Percentiles rank a stretch among this genome's conserved stretches.
Evolutionary conservation across 2,797 vertebrate species (phyloP).

Genomic region (Sebastiscus tertius): DNA sequence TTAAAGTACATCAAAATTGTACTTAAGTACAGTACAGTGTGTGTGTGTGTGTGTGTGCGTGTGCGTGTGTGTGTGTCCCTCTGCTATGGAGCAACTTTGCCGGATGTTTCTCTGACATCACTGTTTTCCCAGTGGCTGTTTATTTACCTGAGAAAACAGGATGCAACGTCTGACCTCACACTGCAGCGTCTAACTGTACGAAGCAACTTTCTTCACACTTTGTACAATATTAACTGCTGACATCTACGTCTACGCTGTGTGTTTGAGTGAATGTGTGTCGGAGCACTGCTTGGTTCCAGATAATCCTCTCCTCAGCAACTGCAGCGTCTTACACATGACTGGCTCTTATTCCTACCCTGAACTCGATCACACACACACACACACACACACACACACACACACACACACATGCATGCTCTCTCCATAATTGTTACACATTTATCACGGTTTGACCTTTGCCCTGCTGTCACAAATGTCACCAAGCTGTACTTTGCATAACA

Average conservation of each 20-base stretch:
- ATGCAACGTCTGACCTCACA: slow-evolving; percentile 34
- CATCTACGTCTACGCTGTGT: background rate
- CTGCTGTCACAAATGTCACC: slow-evolving; percentile 39
- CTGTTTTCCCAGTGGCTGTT: slow-evolving; percentile 70
- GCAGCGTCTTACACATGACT: slow-evolving; percentile 69
- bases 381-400: background rate
- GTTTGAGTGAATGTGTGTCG: slow-evolving; percentile 4
- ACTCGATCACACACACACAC: slow-evolving; percentile 12
- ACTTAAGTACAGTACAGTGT: background rate
- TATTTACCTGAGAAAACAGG: slow-evolving; percentile 74
- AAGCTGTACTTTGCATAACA: background rate
- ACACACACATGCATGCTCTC: background rate
- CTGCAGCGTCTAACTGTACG: slow-evolving; percentile 3
- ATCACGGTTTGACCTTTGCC: slow-evolving; percentile 63
- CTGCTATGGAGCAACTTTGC: slow-evolving; percentile 1
- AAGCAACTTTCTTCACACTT: slow-evolving; percentile 46
- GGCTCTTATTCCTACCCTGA: slow-evolving; percentile 32
- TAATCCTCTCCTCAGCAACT: slow-evolving; percentile 67
- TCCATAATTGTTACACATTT: slow-evolving; percentile 58
- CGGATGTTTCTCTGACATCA: slow-evolving; percentile 47
- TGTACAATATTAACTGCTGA: slow-evolving; percentile 68
- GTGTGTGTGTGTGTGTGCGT: background rate
- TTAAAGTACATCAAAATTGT: background rate
- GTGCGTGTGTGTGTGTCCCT: background rate
- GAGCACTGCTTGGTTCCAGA: slow-evolving; percentile 54